These are phyloP conservation scores for Chrysopilus asiliformis DNA, from an alignment of 2,888 invertebrate genomes.

Conservation along the genomic window DNA sequence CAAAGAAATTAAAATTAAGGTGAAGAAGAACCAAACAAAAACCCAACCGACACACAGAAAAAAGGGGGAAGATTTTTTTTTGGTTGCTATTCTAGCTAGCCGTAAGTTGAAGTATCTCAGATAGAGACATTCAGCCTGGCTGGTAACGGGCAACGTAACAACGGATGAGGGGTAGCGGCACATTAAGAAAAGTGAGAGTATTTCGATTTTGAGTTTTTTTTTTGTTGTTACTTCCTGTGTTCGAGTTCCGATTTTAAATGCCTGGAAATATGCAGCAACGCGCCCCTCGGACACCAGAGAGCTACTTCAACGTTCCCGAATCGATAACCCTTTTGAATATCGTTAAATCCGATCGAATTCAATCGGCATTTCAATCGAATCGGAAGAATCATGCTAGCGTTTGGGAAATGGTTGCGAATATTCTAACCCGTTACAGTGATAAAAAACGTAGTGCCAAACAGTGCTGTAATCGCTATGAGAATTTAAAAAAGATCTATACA, in stretches of 20 bases:
- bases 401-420: conserved; percentile 36
- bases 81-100: too few species aligned
- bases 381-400: conserved; percentile 36
- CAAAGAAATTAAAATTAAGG: too few species aligned
- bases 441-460: conserved; percentile 33
- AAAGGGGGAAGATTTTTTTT: too few species aligned
- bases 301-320: conserved; percentile 35
- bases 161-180: too few species aligned
- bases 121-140: too few species aligned
- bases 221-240: not conserved
- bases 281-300: conserved; percentile 33
- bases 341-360: conserved; percentile 34
- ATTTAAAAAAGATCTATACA: conserved; percentile 34
- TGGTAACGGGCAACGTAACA: too few species aligned
- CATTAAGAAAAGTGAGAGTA: too few species aligned
- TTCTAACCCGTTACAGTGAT: conserved; percentile 31
- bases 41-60: too few species aligned
- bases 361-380: conserved; percentile 35
- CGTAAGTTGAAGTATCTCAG: too few species aligned
- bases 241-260: not conserved
- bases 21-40: too few species aligned
- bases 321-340: conserved; percentile 34
- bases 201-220: not conserved
- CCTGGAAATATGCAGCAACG: conserved; percentile 24
- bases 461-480: conserved; percentile 35